Base-by-base conservation (phyloP, 2,797 vertebrate species). In the Anas georgica region DNA sequence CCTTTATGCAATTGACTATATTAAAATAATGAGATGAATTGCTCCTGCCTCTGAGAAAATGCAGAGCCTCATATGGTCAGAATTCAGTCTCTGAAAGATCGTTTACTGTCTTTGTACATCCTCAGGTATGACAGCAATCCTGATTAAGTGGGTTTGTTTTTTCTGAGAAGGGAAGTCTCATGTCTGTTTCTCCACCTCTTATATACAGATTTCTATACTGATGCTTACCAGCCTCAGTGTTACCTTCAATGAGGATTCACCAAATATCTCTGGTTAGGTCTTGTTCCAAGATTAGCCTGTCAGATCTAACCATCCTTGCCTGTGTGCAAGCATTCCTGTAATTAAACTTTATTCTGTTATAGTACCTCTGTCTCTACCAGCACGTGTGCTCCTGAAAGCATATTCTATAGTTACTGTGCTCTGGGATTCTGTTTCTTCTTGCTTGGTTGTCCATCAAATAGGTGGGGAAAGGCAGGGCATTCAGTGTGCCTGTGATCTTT, bases 21-120 rank as follows among this genome's bases (percentile, higher is more conserved):
- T 91, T 85, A 91, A 96, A 95, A 85, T 85, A 90, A 93, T 41
- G 45, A 88, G 68, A 62, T 31, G 7, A 90, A 85, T 50, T 87
- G 23, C 45, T 84, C 50, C 29, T 87, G 60, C 59, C 50, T 74
- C n/a, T 41, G 52, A 83, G 68, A 68, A 93, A 95, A 46, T 17
- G 55, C 12, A 14, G 55, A 48, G 33, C 82, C 55, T 56, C 37
- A 6, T 59, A 21, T 75, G 67, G 43, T 63, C 59, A 70, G 70
- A 26, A 33, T 31, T 83, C 20, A 31, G 75, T 28, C 58, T 93
- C 60, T 20, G 35, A 55, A 84, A 91, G 78, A 48, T 56, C 28
- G 11, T 79, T 76, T 78, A 10, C 26, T 86, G 6, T 70, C 2
- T 1, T 84, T 80, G 46, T 14, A 16, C 10, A 10, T 80, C 37